Evolutionary conservation across 2,797 vertebrate genomes (phyloP), one percentile per base, ranked within the genome.

Genomic region (Pipistrellus kuhlii): DNA sequence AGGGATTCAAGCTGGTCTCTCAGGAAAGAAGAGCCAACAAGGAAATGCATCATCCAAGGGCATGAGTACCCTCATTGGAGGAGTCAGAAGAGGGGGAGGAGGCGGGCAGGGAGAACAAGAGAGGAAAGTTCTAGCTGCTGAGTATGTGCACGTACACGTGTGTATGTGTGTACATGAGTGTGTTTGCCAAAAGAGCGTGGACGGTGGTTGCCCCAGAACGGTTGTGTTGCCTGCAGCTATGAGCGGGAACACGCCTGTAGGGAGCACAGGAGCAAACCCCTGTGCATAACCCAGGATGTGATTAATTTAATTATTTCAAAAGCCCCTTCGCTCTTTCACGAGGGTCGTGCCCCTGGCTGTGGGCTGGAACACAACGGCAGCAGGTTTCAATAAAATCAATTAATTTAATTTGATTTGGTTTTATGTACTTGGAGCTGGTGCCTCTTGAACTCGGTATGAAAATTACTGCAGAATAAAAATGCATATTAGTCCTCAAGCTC

Each of bases 361-460:
- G 96, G 95, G 78, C 96, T 95, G 96, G 94, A 96, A 96, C 96
- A 97, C 93, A 86, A 88, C 85, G 57, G 82, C 95, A 88, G 97
- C 96, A 96, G 95, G 96, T 97, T 97, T 97, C 95, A 96, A 97
- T 97, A 97, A 97, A 97, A 96, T 96, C 97, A 97, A 96, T 97
- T 97, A 97, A 97, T 96, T 96, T 97, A 97, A 97, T 97, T 95
- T 97, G 96, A 95, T 97, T 97, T 96, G 95, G 95, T 97, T 97
- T 97, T 96, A 97, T 96, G 96, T 95, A 97, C 96, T 97, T 95
- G 96, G 96, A 96, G 93, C 88, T 38, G 76, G 90, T 95, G 88
- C 95, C 95, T 97, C 95, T 97, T 97, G 96, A 97, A 97, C 97
- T 96, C 85, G 18, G 90, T 96, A 84, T 96, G 96, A 97, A 97